Evolutionary conservation across 2,797 vertebrate genomes (phyloP).

Genomic region (Sphaeramia orbicularis): DNA sequence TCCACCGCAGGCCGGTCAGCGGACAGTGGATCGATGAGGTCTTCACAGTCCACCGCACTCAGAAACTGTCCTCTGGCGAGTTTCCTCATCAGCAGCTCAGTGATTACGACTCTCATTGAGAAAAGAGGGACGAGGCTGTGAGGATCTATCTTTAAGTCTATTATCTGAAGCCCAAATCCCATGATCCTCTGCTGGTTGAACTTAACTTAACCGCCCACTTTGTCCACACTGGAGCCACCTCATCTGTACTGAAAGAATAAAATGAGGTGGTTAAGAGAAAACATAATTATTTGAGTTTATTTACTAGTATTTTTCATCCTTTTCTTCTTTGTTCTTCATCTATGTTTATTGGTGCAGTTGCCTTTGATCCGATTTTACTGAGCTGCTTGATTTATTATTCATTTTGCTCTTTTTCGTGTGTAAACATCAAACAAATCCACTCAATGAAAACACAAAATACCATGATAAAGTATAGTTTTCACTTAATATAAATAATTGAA

Average conservation of each 20-base stretch:
- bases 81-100: constrained; percentile 39
- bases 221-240: background rate
- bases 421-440: too few species aligned
- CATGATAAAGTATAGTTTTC: too few species aligned
- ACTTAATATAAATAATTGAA: too few species aligned
- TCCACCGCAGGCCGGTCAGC: constrained; percentile 35
- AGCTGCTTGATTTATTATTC: too few species aligned
- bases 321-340: too few species aligned
- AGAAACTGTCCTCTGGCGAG: constrained; percentile 14
- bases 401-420: too few species aligned
- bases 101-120: constrained; percentile 44
- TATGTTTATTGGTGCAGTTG: too few species aligned
- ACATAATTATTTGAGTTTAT: too few species aligned
- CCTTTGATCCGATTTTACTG: too few species aligned
- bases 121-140: constrained; percentile 30
- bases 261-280: background rate
- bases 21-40: constrained; percentile 21
- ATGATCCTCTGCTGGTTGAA: constrained; percentile 15
- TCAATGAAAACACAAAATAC: too few species aligned
- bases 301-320: too few species aligned
- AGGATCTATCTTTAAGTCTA: constrained; percentile 46
- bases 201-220: background rate
- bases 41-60: background rate
- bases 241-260: background rate
- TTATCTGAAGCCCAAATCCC: constrained; percentile 52